These are phyloP conservation scores for Sorex araneus DNA, from an alignment of 2,113 vertebrate species.

Conservation along the genomic window DNA sequence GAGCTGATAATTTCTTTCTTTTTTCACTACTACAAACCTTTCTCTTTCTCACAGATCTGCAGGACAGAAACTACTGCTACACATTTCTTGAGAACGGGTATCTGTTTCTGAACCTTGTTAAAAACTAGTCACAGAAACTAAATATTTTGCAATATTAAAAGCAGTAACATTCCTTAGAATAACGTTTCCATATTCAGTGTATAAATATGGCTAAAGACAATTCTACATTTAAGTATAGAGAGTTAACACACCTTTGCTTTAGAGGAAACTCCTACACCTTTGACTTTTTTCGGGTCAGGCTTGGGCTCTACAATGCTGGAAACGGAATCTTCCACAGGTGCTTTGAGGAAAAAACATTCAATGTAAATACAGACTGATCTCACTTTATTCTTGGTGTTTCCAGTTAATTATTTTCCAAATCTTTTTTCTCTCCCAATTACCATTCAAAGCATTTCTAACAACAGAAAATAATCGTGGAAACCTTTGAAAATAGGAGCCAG, in stretches of 20 bases:
- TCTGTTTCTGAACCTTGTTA: conserved; percentile 23
- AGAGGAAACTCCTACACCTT: conserved; percentile 89
- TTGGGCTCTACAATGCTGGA: conserved; percentile 89
- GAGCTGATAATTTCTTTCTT: background rate
- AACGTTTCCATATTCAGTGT: conserved; percentile 1
- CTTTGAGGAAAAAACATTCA: conserved; percentile 80
- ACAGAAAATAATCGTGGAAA: conserved; percentile 43
- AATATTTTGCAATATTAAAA: conserved; percentile 20
- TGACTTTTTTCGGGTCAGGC: conserved; percentile 93
- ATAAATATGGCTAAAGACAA: background rate
- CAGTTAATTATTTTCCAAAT: conserved; percentile 20
- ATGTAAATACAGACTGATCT: conserved; percentile 51
- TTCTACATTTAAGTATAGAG: background rate
- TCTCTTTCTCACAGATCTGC: background rate
- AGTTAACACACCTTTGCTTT: conserved; percentile 93
- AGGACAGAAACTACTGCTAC: background rate
- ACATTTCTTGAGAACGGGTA: background rate
- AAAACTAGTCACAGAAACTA: conserved; percentile 53
- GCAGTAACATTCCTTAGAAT: background rate
- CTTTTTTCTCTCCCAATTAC: background rate
- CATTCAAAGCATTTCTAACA: conserved; percentile 17
- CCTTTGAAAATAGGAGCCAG: conserved; percentile 4
- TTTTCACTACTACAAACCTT: conserved; percentile 27
- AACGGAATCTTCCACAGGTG: conserved; percentile 90
- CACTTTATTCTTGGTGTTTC: conserved; percentile 35